Evolutionary conservation across 2,113 vertebrate genomes (phyloP).

Genomic region (Heterotis niloticus): DNA sequence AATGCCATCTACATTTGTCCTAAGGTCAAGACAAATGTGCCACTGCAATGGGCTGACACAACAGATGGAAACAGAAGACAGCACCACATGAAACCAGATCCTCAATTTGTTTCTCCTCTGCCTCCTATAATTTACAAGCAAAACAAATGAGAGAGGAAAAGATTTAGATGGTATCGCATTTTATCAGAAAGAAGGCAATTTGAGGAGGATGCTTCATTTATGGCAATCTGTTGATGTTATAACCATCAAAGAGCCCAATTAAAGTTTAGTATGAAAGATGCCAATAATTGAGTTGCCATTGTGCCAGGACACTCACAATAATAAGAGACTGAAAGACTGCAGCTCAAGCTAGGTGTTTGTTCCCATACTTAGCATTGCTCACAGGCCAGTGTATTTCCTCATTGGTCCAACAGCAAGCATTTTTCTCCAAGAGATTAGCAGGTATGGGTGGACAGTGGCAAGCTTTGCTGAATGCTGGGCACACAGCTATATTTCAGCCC

Average conservation of each 20-base stretch:
- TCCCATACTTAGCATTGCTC: neutral
- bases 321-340: neutral
- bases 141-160: neutral
- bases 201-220: neutral
- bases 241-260: neutral
- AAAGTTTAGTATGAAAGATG: neutral
- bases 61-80: neutral
- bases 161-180: constrained; percentile 3
- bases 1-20: no score
- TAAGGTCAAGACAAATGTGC: neutral
- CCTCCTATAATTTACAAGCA: neutral
- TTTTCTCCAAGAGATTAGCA: no score
- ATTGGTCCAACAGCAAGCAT: neutral
- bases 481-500: no score
- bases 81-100: neutral
- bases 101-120: neutral
- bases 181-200: constrained; percentile 8
- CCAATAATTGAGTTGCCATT: neutral
- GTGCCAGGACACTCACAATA: neutral
- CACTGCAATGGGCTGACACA: neutral
- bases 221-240: neutral
- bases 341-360: neutral
- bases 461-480: no score
- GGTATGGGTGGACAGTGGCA: no score
- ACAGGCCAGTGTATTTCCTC: neutral